Evolutionary conservation across 2,113 vertebrate species (phyloP).

Genomic region (Paracyprichromis sp.): DNA sequence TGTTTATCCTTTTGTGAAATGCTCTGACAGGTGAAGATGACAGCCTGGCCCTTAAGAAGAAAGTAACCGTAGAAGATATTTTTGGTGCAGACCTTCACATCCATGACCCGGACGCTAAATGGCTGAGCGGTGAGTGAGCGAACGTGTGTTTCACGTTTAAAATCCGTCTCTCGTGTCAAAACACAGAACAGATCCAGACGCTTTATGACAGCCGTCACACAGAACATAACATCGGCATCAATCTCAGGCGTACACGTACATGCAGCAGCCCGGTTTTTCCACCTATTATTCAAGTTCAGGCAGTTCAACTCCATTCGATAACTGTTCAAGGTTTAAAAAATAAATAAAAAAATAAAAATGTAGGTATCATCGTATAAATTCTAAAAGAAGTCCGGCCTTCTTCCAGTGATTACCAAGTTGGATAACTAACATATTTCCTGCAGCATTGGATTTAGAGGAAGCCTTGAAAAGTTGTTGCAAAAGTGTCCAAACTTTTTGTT

Average conservation of each 20-base stretch:
- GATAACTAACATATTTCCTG: neutral
- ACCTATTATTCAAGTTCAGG: neutral
- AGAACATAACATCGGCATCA: neutral
- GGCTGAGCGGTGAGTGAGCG: slow-evolving; percentile 89
- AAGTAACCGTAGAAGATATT: slow-evolving; percentile 86
- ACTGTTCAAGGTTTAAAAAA: neutral
- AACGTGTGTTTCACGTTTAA: slow-evolving; percentile 8
- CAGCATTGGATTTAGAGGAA: neutral
- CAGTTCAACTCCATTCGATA: neutral
- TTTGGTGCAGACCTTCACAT: slow-evolving; percentile 83
- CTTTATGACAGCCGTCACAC: neutral
- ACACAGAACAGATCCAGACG: neutral
- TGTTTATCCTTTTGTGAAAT: neutral
- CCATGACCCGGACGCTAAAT: slow-evolving; percentile 86
- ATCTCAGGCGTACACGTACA: neutral
- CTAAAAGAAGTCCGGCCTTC: neutral
- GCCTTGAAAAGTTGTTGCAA: neutral
- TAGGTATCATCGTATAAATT: neutral
- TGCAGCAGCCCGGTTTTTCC: neutral
- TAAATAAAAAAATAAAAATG: neutral
- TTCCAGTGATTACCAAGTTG: neutral
- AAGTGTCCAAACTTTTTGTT: neutral
- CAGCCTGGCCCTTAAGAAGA: slow-evolving; percentile 89
- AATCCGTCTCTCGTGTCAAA: neutral
- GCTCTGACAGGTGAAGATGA: slow-evolving; percentile 82